phyloP scores from a whole-genome alignment of 1,140 invertebrate species.

The Ips typographus region DNA sequence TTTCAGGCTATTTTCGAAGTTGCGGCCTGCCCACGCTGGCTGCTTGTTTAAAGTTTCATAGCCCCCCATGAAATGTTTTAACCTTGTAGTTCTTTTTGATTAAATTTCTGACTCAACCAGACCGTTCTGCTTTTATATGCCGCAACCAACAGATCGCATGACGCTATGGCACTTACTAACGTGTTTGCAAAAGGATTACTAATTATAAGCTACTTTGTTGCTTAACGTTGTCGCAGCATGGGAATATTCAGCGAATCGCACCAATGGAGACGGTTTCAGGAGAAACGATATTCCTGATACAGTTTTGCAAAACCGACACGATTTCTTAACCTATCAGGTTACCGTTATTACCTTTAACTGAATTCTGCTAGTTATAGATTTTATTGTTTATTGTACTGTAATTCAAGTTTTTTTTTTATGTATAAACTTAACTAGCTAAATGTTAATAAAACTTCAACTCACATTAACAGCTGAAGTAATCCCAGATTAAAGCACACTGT shows the following conservation, averaged over 20 bases:
- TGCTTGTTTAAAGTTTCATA: conserved; percentile 20
- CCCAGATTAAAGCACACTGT: conserved; percentile 2
- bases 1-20: conserved; percentile 24
- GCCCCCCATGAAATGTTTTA: neutral
- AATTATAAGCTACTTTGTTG: too few species aligned
- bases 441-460: neutral
- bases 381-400: too few species aligned
- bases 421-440: too few species aligned
- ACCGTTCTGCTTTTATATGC: too few species aligned
- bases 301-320: neutral
- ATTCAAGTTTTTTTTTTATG: too few species aligned
- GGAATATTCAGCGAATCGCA: conserved; percentile 15
- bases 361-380: too few species aligned
- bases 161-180: too few species aligned
- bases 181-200: too few species aligned
- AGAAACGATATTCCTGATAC: conserved; percentile 11
- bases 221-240: neutral
- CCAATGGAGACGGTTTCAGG: neutral
- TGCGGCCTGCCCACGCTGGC: conserved; percentile 10
- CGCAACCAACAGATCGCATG: too few species aligned
- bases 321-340: too few species aligned
- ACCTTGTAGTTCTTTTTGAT: neutral
- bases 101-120: too few species aligned
- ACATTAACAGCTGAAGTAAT: neutral
- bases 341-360: too few species aligned